These are phyloP conservation scores for Myoxocephalus aenaeus DNA, from an alignment of 2,797 vertebrate genomes.

Conservation along the genomic window DNA sequence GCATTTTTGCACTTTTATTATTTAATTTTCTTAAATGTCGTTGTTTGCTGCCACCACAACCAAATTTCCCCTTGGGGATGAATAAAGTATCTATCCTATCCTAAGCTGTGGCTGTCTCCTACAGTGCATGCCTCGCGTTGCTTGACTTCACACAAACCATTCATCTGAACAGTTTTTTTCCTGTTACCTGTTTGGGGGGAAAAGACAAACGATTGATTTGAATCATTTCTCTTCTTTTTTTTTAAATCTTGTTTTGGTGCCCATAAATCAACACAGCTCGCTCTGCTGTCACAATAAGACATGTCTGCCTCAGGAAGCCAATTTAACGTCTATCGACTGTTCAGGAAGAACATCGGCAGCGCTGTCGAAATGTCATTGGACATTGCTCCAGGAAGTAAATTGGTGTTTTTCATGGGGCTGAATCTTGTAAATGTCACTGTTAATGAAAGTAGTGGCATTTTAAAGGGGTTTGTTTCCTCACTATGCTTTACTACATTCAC, in stretches of 20 bases:
- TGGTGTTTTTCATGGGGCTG: neutral
- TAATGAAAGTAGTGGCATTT: constrained; percentile 5
- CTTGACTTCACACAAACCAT: neutral
- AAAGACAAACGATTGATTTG: too few relatives aligned
- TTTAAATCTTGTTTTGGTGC: too few relatives aligned
- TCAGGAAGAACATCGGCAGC: neutral
- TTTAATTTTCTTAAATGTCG: too few relatives aligned
- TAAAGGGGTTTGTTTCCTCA: neutral
- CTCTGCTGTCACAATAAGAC: neutral
- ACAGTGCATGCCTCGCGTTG: neutral
- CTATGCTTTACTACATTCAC: neutral
- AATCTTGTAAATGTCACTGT: constrained; percentile 23
- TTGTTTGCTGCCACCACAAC: too few relatives aligned
- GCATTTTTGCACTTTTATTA: too few relatives aligned
- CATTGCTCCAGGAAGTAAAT: neutral
- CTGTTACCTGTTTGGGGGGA: too few relatives aligned
- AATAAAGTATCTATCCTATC: too few relatives aligned
- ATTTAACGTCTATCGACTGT: neutral
- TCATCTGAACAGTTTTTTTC: neutral
- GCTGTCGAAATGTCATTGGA: constrained; percentile 1
- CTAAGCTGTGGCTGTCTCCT: neutral
- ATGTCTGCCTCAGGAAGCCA: constrained; percentile 6
- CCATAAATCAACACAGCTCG: neutral
- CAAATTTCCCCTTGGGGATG: too few relatives aligned
- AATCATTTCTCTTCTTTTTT: neutral